phyloP scores from a whole-genome alignment of 2,113 vertebrate genomes.

The Larimichthys polyactis region DNA sequence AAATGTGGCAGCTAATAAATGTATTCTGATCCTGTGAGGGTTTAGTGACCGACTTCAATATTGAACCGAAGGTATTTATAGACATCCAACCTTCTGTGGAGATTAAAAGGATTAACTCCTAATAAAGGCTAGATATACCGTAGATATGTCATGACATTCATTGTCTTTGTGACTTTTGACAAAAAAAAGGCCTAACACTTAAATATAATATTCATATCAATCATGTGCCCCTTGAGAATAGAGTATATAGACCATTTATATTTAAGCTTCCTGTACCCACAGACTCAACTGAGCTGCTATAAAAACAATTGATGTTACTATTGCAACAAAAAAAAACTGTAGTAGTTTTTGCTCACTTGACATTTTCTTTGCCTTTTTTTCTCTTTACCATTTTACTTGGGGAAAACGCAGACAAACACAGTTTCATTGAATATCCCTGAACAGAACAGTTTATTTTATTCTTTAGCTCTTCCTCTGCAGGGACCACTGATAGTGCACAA shows the following conservation, averaged over 20 bases:
- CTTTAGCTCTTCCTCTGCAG: conserved; percentile 4
- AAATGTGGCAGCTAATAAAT: conserved; percentile 31
- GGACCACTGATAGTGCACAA: conserved; percentile 18
- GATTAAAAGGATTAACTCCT: conserved; percentile 49
- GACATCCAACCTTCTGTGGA: conserved; percentile 26
- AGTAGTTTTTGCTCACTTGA: not conserved
- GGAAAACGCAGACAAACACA: not conserved
- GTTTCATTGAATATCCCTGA: conserved; percentile 29
- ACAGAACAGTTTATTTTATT: conserved; percentile 12
- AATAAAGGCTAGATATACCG: conserved; percentile 32
- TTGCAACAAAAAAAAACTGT: not conserved
- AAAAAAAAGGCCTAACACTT: conserved; percentile 4
- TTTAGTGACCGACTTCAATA: conserved; percentile 37
- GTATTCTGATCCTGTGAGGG: conserved; percentile 30
- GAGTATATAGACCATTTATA: not conserved
- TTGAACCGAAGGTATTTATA: conserved; percentile 56
- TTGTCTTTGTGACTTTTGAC: conserved; percentile 12
- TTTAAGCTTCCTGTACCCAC: not conserved
- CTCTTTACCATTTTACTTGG: not conserved
- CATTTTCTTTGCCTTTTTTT: not conserved
- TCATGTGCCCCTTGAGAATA: not conserved
- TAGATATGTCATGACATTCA: conserved; percentile 13
- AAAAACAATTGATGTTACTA: conserved; percentile 7
- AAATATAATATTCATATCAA: not conserved
- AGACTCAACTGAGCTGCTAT: conserved; percentile 1